Evolutionary conservation across 2,888 invertebrate genomes (phyloP).

Genomic region (Eupithecia dodoneata): DNA sequence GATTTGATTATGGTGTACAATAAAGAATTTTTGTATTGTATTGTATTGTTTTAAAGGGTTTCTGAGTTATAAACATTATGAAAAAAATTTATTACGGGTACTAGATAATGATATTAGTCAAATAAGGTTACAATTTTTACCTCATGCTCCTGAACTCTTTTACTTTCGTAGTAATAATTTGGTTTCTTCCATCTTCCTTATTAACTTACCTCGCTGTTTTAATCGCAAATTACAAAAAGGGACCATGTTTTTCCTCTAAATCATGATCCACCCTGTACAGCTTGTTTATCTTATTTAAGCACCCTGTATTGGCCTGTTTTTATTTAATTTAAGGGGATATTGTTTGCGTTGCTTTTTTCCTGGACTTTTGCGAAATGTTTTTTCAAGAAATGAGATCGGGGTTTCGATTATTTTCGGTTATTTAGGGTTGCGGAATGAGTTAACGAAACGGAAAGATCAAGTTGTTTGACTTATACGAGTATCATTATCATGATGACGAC

Average conservation of each 20-base stretch:
- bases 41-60: too few relatives aligned
- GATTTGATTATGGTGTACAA: too few relatives aligned
- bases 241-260: constrained; percentile 17
- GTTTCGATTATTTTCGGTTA: background rate
- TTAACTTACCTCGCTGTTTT: constrained; percentile 23
- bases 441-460: background rate
- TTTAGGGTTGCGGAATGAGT: background rate
- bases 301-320: constrained; percentile 15
- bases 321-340: constrained; percentile 17
- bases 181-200: constrained; percentile 24
- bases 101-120: background rate
- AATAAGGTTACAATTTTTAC: background rate
- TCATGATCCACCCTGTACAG: constrained; percentile 17
- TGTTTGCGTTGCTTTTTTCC: background rate
- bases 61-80: too few relatives aligned
- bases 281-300: constrained; percentile 12
- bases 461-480: too few relatives aligned
- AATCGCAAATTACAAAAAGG: constrained; percentile 26
- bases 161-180: constrained; percentile 15
- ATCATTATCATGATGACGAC: too few relatives aligned
- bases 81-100: too few relatives aligned
- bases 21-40: too few relatives aligned
- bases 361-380: constrained; percentile 1
- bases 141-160: constrained; percentile 22
- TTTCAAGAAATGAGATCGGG: constrained; percentile 5